Evolutionary conservation across 2,888 invertebrate genomes (phyloP), one percentile per base, ranked within the genome.

Genomic region (Pecten maximus): DNA sequence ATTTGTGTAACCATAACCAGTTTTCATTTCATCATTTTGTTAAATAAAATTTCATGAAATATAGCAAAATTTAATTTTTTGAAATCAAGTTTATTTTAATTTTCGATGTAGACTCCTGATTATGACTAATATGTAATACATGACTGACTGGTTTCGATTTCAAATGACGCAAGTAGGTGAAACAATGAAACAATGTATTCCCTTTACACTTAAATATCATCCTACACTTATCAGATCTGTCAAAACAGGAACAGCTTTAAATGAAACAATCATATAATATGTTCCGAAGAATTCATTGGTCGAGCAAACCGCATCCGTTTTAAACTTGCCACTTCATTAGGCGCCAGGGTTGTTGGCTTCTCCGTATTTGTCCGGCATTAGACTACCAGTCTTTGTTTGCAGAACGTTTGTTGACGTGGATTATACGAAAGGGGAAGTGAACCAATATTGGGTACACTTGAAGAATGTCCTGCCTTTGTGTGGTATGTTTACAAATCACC

Each of bases 381-480:
- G 74, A 74, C 74, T 74, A 74, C 74, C 35, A 16, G 74, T 6
- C 74, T 74, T 74, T 74, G 74, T 74, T 74, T 74, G 74, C 28
- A 28, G 3, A 12, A 6, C 35, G 28, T 35, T 74, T 74, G 74
- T 74, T 74, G 74, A 74, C 74, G 74, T 74, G 35, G 28, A 74
- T 74, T 74, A 74, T 28, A 16, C 35, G 74, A 74, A 74, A 74
- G 74, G 50, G 74, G 74, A 74, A 74, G 74, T 74, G 74, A 74
- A 74, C 74, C 74, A 74, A 74, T 74, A 74, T 74, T 74, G 74
- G 28, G 74, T 74, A 74, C 74, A 74, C 74, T 74, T 74, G 74
- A 74, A 74, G 74, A 74, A 74, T 74, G 28, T 74, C 74, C 74
- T 74, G 74, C 28, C 74, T 74, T 74, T 74, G 74, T 74, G 35